A percentile compares a stretch with the other conserved stretches of the same genome.
phyloP scores from a whole-genome alignment of 2,113 vertebrate species.

The Eleginops maclovinus region DNA sequence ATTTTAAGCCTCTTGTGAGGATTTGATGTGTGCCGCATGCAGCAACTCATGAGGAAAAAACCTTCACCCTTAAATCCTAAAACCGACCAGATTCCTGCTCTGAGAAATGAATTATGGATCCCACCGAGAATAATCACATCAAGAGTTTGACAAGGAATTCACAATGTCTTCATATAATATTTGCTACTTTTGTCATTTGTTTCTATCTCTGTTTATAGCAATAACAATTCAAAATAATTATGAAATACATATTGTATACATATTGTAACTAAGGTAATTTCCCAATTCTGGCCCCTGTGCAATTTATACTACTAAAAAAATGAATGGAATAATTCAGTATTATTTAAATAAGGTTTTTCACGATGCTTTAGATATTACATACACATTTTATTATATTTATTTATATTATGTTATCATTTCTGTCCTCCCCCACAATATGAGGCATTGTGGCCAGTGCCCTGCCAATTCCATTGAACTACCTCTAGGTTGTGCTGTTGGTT shows the following conservation, averaged over 20 bases:
- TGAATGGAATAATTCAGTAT: background rate
- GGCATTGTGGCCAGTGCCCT: slow-evolving; percentile 9
- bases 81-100: background rate
- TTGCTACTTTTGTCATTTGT: background rate
- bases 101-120: slow-evolving; percentile 3
- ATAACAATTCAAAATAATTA: background rate
- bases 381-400: slow-evolving; percentile 7
- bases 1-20: slow-evolving; percentile 53
- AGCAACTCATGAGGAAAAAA: slow-evolving; percentile 38
- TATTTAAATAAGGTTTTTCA: background rate
- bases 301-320: too few relatives aligned
- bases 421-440: slow-evolving; percentile 9
- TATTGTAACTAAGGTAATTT: too few relatives aligned
- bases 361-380: background rate
- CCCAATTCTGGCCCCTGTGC: too few relatives aligned
- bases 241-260: background rate
- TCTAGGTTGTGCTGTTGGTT: slow-evolving; percentile 87
- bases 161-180: background rate
- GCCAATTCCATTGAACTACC: slow-evolving; percentile 66
- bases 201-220: background rate
- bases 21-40: slow-evolving; percentile 57
- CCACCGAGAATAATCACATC: background rate
- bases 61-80: slow-evolving; percentile 14
- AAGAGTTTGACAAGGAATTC: slow-evolving; percentile 9
- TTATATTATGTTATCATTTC: slow-evolving; percentile 28